Percentiles rank a stretch among this genome's conserved stretches.
Evolutionary conservation across 2,797 vertebrate species (phyloP).

Genomic region (Pelochelys cantorii): DNA sequence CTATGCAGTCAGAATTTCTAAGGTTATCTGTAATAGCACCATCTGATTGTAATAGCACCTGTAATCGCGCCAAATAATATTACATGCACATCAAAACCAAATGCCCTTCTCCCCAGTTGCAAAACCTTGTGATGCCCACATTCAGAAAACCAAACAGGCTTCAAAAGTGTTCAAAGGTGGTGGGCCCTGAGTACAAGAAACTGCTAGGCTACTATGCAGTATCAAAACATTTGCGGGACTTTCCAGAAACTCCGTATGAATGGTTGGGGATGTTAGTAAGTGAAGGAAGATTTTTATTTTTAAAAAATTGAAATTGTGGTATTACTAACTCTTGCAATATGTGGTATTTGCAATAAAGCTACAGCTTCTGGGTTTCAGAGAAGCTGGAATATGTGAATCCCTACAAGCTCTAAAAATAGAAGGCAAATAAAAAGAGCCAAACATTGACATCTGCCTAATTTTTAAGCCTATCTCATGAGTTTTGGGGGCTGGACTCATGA

Average conservation of each 20-base stretch:
- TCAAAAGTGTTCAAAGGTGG: neutral
- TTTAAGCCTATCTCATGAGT: neutral
- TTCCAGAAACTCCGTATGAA: neutral
- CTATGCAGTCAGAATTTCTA: neutral
- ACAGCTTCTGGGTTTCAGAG: neutral
- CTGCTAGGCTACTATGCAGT: neutral
- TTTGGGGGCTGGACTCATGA: neutral
- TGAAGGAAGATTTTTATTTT: neutral
- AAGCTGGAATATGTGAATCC: neutral
- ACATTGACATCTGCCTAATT: neutral
- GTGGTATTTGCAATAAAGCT: neutral
- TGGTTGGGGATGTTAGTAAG: neutral
- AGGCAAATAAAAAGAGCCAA: neutral
- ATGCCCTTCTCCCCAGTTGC: fast-evolving
- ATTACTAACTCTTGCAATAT: neutral
- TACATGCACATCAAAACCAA: neutral
- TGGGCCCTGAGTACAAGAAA: neutral
- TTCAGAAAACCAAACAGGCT: neutral
- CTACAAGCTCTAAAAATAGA: neutral
- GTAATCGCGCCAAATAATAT: neutral
- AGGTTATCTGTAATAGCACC: neutral
- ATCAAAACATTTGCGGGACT: neutral
- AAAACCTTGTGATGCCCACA: neutral
- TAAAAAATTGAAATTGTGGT: neutral
- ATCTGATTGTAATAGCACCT: neutral